These are phyloP conservation scores for Furnarius figulus DNA, from an alignment of 2,113 vertebrate species.

Conservation along the genomic window DNA sequence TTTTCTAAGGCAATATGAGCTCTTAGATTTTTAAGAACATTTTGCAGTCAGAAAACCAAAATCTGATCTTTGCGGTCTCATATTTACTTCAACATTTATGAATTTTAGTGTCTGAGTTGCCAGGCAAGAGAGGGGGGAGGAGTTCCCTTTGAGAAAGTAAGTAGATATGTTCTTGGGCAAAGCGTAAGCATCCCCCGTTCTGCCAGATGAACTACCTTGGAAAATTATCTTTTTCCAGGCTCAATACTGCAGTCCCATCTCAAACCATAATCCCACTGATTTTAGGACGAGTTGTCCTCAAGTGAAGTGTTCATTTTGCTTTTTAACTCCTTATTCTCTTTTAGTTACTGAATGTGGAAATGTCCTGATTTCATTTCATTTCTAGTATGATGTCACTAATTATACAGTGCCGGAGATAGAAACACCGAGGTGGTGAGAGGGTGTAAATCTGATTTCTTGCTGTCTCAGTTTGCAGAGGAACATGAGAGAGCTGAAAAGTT, in stretches of 20 bases:
- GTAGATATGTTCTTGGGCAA: neutral
- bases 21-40: neutral
- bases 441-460: neutral
- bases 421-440: neutral
- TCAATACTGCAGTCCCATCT: neutral
- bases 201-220: neutral
- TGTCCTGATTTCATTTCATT: neutral
- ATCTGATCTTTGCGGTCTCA: neutral
- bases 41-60: neutral
- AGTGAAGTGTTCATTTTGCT: neutral
- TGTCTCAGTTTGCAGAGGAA: slow-evolving; percentile 85
- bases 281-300: neutral
- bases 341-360: neutral
- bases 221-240: neutral
- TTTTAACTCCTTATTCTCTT: neutral
- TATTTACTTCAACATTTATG: neutral
- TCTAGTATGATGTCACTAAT: neutral
- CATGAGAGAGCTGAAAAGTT: slow-evolving; percentile 90
- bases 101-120: neutral
- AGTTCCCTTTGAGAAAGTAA: neutral
- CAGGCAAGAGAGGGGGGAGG: neutral
- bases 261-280: neutral
- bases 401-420: neutral
- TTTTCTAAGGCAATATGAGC: neutral
- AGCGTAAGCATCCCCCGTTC: neutral